These are phyloP conservation scores for Lepidocyrtoides sp. DNA, from an alignment of 2,888 invertebrate genomes.

Conservation along the genomic window DNA sequence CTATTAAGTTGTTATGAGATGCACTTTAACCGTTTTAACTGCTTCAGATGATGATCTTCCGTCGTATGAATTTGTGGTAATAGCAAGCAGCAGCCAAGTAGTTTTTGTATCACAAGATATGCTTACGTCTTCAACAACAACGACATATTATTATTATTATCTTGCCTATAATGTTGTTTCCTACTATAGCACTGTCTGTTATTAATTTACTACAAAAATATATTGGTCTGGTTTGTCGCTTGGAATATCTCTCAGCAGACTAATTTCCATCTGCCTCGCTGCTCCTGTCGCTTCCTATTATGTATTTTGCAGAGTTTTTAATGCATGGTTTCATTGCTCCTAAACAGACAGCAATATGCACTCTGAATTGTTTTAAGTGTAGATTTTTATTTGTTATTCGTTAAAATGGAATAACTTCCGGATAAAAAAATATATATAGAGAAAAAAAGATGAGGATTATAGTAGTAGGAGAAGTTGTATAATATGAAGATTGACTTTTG, in stretches of 20 bases:
- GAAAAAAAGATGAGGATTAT: not conserved
- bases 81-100: not conserved
- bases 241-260: not conserved
- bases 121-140: no score
- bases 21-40: slow-evolving; percentile 14
- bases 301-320: slow-evolving; percentile 9
- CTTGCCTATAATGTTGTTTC: no score
- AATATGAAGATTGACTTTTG: not conserved
- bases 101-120: not conserved
- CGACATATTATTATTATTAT: no score
- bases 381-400: not conserved
- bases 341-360: not conserved
- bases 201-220: not conserved
- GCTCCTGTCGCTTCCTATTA: not conserved
- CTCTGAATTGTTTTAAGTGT: not conserved
- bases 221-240: not conserved
- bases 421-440: slow-evolving; percentile 7
- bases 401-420: slow-evolving; percentile 21
- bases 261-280: not conserved
- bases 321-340: slow-evolving; percentile 37
- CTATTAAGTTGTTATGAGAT: not conserved
- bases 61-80: not conserved
- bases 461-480: no score
- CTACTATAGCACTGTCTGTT: slow-evolving; percentile 13
- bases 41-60: not conserved